Evolutionary conservation across 2,797 vertebrate species (phyloP).

Genomic region (Coregonus suidteri): DNA sequence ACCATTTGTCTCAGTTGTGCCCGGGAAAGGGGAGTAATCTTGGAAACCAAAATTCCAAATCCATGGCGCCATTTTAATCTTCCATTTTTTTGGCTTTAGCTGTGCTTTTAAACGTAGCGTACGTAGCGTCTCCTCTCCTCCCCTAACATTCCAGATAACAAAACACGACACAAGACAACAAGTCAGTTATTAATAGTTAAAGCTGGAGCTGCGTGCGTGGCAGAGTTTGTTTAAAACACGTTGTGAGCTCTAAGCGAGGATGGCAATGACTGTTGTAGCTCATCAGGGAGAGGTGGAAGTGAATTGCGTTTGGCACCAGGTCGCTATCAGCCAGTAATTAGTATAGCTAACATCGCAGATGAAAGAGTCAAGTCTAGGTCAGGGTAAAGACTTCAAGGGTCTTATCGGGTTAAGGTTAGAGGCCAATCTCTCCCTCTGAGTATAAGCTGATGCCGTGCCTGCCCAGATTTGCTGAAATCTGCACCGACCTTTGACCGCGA

Average conservation of each 20-base stretch:
- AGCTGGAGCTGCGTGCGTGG: constrained; percentile 22
- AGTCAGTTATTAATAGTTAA: constrained; percentile 25
- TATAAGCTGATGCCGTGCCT: constrained; percentile 86
- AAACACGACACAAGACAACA: constrained; percentile 28
- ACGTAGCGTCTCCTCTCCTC: constrained; percentile 46
- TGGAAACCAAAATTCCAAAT: constrained; percentile 54
- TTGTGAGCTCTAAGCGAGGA: constrained; percentile 62
- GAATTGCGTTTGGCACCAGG: constrained; percentile 78
- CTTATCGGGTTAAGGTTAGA: constrained; percentile 92
- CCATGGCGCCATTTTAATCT: constrained; percentile 60
- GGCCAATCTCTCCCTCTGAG: constrained; percentile 75
- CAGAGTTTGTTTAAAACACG: constrained; percentile 53
- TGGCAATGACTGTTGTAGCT: constrained; percentile 69
- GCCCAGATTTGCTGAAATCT: constrained; percentile 89
- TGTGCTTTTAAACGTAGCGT: constrained; percentile 26
- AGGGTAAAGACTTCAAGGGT: constrained; percentile 88
- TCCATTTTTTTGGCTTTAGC: constrained; percentile 56
- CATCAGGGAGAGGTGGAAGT: constrained; percentile 60
- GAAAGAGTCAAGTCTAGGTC: constrained; percentile 88
- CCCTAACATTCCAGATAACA: constrained; percentile 51
- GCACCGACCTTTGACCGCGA: constrained; percentile 83
- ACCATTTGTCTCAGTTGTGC: constrained; percentile 32
- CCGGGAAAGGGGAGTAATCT: constrained; percentile 29
- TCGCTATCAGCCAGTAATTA: constrained; percentile 88
- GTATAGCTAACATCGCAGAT: constrained; percentile 91